Percentiles rank a stretch among this genome's conserved stretches.
Conservation (phyloP, 2,113 vertebrate genomes). For the Phyllostomus discolor region DNA sequence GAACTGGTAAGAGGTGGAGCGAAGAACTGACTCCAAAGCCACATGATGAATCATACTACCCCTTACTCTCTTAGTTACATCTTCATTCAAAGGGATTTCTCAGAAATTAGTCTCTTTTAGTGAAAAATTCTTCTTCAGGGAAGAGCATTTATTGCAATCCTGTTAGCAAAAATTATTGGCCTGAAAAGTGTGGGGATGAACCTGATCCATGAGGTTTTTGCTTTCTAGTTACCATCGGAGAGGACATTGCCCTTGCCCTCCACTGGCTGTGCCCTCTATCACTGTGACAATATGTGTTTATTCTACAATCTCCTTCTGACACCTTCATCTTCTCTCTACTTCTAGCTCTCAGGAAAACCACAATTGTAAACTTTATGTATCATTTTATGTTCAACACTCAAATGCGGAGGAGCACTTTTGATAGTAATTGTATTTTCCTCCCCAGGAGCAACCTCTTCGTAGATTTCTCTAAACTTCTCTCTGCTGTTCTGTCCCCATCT, state of each 20-base stretch:
- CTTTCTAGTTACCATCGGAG: background rate
- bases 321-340: background rate
- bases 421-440: background rate
- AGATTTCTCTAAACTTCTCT: background rate
- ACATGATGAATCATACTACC: background rate
- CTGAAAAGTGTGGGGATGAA: background rate
- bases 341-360: constrained; percentile 19
- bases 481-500: background rate
- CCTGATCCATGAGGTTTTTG: background rate
- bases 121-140: background rate
- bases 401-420: background rate
- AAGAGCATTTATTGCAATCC: background rate
- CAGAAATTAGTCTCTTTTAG: background rate
- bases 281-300: background rate
- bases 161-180: background rate
- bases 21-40: background rate
- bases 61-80: background rate
- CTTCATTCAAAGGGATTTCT: constrained; percentile 17
- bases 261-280: background rate
- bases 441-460: background rate
- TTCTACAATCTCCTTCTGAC: background rate
- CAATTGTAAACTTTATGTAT: background rate
- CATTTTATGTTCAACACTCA: background rate
- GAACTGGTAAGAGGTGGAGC: background rate
- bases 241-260: background rate